Percentiles rank a stretch among this genome's conserved stretches.
These are phyloP conservation scores for Entomyzon cyanotis DNA, from an alignment of 2,113 vertebrate species.

Conservation along the genomic window DNA sequence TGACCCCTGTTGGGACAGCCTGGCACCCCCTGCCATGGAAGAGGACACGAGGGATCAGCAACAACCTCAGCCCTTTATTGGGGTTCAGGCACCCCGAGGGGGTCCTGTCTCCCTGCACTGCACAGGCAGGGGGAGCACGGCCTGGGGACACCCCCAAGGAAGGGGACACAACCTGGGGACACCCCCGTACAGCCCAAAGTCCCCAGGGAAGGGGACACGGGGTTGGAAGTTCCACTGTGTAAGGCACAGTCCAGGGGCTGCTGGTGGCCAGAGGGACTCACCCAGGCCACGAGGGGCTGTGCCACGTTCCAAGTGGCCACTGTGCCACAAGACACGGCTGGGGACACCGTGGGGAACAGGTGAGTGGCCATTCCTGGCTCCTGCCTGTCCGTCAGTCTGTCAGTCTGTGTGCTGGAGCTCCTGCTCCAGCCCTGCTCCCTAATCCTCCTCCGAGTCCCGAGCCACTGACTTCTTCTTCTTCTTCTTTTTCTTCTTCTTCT, in stretches of 20 bases:
- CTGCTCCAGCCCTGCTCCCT: neutral
- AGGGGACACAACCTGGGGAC: rapidly evolving
- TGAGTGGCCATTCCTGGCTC: rapidly evolving
- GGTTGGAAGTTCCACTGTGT: neutral
- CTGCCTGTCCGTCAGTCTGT: neutral
- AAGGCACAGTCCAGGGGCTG: neutral
- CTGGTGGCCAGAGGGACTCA: neutral
- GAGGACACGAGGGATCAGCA: no score
- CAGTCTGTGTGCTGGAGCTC: rapidly evolving
- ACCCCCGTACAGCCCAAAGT: no score
- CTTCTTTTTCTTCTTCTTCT: conserved; percentile 25
- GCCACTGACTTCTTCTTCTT: conserved; percentile 26
- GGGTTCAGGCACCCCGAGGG: neutral
- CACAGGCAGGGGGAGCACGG: neutral
- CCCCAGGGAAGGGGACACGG: rapidly evolving
- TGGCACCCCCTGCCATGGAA: neutral
- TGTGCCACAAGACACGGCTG: neutral
- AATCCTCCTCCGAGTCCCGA: neutral
- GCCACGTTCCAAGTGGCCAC: rapidly evolving
- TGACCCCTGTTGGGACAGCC: neutral
- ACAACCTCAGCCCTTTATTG: conserved; percentile 15
- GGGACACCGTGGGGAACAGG: rapidly evolving
- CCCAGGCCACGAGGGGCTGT: neutral
- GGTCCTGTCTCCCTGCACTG: neutral
- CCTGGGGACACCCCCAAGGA: neutral